These are phyloP conservation scores for Therioaphis trifolii DNA, from an alignment of 2,888 invertebrate species.

Conservation along the genomic window DNA sequence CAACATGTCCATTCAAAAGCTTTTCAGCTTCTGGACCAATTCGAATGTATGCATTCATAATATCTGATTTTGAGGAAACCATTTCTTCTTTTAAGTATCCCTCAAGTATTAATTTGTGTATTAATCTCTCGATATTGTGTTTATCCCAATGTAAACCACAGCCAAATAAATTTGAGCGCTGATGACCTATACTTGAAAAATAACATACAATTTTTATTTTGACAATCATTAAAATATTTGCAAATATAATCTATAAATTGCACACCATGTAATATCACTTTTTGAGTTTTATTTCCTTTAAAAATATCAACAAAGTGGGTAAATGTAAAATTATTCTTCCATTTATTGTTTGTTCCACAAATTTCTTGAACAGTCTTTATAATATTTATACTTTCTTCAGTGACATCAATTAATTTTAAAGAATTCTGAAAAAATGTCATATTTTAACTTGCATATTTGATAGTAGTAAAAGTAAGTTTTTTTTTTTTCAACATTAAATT, in stretches of 20 bases:
- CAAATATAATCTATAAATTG: neutral
- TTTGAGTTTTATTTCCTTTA: constrained; percentile 78
- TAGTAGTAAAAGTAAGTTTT: too few relatives aligned
- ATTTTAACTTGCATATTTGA: too few relatives aligned
- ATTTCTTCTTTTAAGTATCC: constrained; percentile 81
- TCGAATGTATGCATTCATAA: constrained; percentile 84
- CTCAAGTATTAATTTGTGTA: constrained; percentile 85
- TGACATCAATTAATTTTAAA: constrained; percentile 75
- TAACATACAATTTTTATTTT: constrained; percentile 24
- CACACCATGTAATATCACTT: constrained; percentile 72
- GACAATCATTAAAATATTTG: too few relatives aligned
- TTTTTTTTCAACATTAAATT: neutral
- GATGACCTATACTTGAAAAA: constrained; percentile 70
- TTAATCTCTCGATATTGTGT: constrained; percentile 81
- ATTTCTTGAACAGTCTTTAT: constrained; percentile 77
- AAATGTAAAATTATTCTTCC: constrained; percentile 74
- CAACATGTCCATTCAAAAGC: constrained; percentile 70
- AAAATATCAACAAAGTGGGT: constrained; percentile 79
- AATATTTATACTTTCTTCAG: constrained; percentile 79
- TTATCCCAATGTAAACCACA: constrained; percentile 77
- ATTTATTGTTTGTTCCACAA: constrained; percentile 68
- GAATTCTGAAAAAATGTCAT: constrained; percentile 66
- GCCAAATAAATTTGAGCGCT: constrained; percentile 76
- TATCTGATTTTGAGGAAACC: constrained; percentile 78
- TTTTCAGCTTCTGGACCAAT: constrained; percentile 78